A percentile compares a stretch with the other conserved stretches of the same genome.
Conservation (phyloP, 2,797 vertebrate species). For the Adrianichthys oophorus region DNA sequence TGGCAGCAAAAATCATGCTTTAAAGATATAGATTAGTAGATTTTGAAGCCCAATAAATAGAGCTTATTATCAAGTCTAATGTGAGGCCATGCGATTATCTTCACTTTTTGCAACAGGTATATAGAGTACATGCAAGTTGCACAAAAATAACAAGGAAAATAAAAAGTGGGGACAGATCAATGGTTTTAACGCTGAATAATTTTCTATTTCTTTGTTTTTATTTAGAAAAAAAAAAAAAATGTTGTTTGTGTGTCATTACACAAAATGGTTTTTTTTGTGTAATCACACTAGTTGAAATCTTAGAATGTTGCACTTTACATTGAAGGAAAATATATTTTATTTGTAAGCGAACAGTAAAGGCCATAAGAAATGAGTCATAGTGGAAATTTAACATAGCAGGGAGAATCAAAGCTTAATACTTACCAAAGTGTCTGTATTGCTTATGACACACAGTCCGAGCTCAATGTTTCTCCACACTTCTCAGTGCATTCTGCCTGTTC, state of each 20-base stretch:
- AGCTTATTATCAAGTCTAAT: slow-evolving; percentile 35
- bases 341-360: slow-evolving; percentile 52
- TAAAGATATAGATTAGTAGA: slow-evolving; percentile 28
- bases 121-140: slow-evolving; percentile 70
- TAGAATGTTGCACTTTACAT: slow-evolving; percentile 52
- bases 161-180: slow-evolving; percentile 38
- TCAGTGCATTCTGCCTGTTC: slow-evolving; percentile 9
- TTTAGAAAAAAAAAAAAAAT: slow-evolving; percentile 13
- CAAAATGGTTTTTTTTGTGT: slow-evolving; percentile 35
- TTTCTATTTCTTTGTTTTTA: slow-evolving; percentile 9
- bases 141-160: slow-evolving; percentile 12
- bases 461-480: slow-evolving; percentile 5
- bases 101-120: slow-evolving; percentile 44
- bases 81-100: slow-evolving; percentile 63
- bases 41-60: slow-evolving; percentile 34
- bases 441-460: slow-evolving; percentile 18
- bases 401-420: slow-evolving; percentile 21
- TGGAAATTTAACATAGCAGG: slow-evolving; percentile 24
- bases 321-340: slow-evolving; percentile 39
- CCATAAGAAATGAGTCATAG: slow-evolving; percentile 56
- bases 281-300: slow-evolving; percentile 56
- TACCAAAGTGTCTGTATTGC: slow-evolving; percentile 9
- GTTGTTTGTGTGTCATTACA: slow-evolving; percentile 3
- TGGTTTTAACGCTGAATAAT: slow-evolving; percentile 6
- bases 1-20: slow-evolving; percentile 53